Conservation (phyloP, 2,113 vertebrate species). For the Pseudorectes ferrugineus region DNA sequence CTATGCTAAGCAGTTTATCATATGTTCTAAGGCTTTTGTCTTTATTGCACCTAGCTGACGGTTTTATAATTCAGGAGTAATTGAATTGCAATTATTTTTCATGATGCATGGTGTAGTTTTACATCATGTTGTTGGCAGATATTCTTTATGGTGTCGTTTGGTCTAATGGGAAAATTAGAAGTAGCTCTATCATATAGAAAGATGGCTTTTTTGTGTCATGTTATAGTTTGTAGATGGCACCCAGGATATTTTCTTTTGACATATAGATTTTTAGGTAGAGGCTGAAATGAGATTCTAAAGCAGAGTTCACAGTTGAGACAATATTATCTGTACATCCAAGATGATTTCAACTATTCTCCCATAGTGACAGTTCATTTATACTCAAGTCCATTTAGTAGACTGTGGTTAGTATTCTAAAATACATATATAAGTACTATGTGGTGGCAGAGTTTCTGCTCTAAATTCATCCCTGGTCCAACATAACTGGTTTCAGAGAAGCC, state of each 20-base stretch:
- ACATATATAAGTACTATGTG: not conserved
- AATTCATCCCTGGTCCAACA: not conserved
- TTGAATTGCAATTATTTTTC: slow-evolving; percentile 78
- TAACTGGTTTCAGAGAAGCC: not conserved
- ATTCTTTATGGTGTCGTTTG: slow-evolving; percentile 71
- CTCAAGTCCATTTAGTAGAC: slow-evolving; percentile 22
- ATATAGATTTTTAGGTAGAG: slow-evolving; percentile 56
- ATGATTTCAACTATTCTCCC: slow-evolving; percentile 14
- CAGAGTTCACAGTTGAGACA: not conserved
- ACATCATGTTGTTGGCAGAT: slow-evolving; percentile 72
- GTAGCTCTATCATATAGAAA: slow-evolving; percentile 60
- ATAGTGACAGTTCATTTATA: slow-evolving; percentile 29
- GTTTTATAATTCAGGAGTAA: slow-evolving; percentile 74
- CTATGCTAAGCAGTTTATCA: slow-evolving; percentile 68
- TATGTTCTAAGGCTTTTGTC: slow-evolving; percentile 54
- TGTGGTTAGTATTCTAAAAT: slow-evolving; percentile 20
- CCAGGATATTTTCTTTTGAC: slow-evolving; percentile 51
- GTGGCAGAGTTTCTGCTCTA: not conserved
- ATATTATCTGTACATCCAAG: slow-evolving; percentile 2
- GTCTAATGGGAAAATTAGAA: slow-evolving; percentile 78
- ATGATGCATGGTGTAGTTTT: slow-evolving; percentile 73
- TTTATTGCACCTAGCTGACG: slow-evolving; percentile 67
- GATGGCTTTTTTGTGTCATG: slow-evolving; percentile 64
- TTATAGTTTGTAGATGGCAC: slow-evolving; percentile 60
- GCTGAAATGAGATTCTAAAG: slow-evolving; percentile 53